These are phyloP conservation scores for Apistogramma diplotaenia DNA, from an alignment of 2,113 vertebrate species.

Conservation along the genomic window DNA sequence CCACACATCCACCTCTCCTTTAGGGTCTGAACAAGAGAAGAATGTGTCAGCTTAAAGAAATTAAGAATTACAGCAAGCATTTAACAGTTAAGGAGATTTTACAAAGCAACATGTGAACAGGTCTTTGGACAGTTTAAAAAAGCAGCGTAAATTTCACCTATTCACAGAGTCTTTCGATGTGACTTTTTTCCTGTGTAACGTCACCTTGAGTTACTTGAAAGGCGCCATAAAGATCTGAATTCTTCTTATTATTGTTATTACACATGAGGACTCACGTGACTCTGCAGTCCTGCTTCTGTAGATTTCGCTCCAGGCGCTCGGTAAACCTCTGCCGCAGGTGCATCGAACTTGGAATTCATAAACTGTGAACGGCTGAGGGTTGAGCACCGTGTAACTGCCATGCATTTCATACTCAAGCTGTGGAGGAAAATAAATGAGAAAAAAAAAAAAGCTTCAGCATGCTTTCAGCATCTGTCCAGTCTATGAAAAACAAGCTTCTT, in stretches of 20 bases:
- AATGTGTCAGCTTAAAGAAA: too few species aligned
- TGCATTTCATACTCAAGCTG: constrained; percentile 3
- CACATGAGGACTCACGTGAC: constrained; percentile 63
- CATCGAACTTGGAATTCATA: constrained; percentile 79
- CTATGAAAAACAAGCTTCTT: not conserved
- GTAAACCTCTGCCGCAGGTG: constrained; percentile 21
- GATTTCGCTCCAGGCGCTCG: constrained; percentile 74
- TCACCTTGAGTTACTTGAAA: not conserved
- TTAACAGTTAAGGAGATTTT: too few species aligned
- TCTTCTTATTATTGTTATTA: not conserved
- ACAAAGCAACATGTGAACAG: too few species aligned
- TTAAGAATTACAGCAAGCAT: not conserved
- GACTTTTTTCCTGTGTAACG: too few species aligned
- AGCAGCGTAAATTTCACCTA: too few species aligned
- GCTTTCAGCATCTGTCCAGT: not conserved
- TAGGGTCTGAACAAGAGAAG: constrained; percentile 60
- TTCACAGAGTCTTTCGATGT: too few species aligned
- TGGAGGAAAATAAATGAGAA: not conserved
- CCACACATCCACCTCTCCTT: constrained; percentile 73
- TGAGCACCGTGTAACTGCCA: not conserved
- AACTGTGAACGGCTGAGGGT: constrained; percentile 40
- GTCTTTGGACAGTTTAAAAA: not conserved
- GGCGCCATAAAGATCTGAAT: not conserved
- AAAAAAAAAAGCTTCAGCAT: not conserved
- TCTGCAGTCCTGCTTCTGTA: constrained; percentile 45